Base-by-base conservation (phyloP, 2,113 vertebrate genomes). In the Apaloderma vittatum region DNA sequence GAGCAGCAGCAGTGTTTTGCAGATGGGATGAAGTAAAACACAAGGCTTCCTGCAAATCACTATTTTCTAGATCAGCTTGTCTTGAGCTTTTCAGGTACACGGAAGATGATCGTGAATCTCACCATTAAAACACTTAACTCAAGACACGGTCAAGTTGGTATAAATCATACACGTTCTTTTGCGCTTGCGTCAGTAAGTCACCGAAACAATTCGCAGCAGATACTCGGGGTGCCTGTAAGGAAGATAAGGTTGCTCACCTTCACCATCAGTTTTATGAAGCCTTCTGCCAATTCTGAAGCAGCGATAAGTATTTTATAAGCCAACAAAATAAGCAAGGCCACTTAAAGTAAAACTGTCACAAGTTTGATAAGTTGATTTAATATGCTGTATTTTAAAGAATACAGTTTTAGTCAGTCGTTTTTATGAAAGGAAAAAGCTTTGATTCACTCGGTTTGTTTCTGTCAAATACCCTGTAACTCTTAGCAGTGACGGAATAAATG, bases 371-470 rank as follows among this genome's bases (percentile, higher is more conserved):
- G 49, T 59, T 73, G 61, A 88, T 85, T 58, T 65, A 76, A 88
- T 59, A 73, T 32, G 22, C 70, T 46, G 29, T 43, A 63, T 76
- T 84, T 90, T 73, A 51, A 86, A 85, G 55, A 81, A 63, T 15
- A 71, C 54, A 6, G 30, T 20, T 81, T 73, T 70, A 84, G 83
- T 81, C 65, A 34, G 63, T 11, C 63, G 30, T 54, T 91, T 79
- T 81, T 81, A 74, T n/a, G 79, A 82, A 88, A 81, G 65, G 74
- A 58, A 65, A 61, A 73, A 59, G 54, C 55, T 91, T 61, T 61
- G 49, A 65, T 86, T 94, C 87, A 46, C 80, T 85, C 63, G 4
- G 19, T 90, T 90, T 73, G 40, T 78, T 91, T 74, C 95, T 88
- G 70, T 73, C 79, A 94, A 73, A 77, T 34, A 61, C 30, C 12